A percentile compares a stretch with the other conserved stretches of the same genome.
Evolutionary conservation across 1,140 invertebrate genomes (phyloP).

Genomic region (Lethrus apterus): DNA sequence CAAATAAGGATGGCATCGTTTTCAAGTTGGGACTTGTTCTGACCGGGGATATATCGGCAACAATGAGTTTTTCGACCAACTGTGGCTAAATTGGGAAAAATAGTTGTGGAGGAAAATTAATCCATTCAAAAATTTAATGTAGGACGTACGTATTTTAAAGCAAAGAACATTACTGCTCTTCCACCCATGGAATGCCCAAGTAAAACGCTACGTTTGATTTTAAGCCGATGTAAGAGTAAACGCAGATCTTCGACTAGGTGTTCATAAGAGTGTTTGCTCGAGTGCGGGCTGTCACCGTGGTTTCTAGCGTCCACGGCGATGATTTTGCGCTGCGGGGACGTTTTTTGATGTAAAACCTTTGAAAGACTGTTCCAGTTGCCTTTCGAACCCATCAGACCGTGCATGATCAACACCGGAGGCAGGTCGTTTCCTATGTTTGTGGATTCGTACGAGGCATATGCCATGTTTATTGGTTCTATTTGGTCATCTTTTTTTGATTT

Average conservation of each 20-base stretch:
- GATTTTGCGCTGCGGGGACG: constrained; percentile 54
- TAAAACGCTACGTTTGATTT: constrained; percentile 55
- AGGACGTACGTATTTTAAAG: constrained; percentile 48
- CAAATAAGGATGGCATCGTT: constrained; percentile 56
- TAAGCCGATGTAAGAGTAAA: constrained; percentile 52
- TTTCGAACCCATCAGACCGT: constrained; percentile 81
- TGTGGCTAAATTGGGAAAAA: constrained; percentile 65
- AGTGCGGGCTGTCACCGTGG: constrained; percentile 84
- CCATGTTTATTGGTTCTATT: too few relatives aligned
- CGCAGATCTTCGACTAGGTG: constrained; percentile 67
- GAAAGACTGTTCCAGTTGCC: constrained; percentile 76
- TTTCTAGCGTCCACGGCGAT: constrained; percentile 80
- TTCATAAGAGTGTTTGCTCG: constrained; percentile 59
- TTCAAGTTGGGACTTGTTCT: constrained; percentile 49
- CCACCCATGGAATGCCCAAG: constrained; percentile 92
- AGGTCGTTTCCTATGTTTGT: too few relatives aligned
- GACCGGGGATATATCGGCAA: constrained; percentile 79
- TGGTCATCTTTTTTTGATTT: too few relatives aligned
- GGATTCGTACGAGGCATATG: too few relatives aligned
- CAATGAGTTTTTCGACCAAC: constrained; percentile 67
- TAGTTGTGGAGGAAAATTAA: too few relatives aligned
- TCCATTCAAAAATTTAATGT: not conserved
- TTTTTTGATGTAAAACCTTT: constrained; percentile 60
- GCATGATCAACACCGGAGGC: constrained; percentile 71
- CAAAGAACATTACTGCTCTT: constrained; percentile 69